Evolutionary conservation across 1,140 invertebrate species (phyloP).

Genomic region (Mesaphorura yosii): DNA sequence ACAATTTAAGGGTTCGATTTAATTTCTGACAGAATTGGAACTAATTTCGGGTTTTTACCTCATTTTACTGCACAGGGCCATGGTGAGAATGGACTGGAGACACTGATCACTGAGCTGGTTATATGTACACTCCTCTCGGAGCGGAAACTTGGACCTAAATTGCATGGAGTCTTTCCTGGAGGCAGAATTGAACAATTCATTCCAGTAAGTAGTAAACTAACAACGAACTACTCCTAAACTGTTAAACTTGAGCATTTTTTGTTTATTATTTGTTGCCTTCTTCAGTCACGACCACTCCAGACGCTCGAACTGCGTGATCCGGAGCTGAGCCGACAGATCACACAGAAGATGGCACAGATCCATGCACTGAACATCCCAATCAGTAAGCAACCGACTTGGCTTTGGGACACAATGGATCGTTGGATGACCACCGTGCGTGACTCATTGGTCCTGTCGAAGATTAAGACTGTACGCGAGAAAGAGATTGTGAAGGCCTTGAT

Average conservation of each 20-base stretch:
- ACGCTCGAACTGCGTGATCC: constrained; percentile 66
- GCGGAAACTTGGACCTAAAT: constrained; percentile 77
- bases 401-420: constrained; percentile 71
- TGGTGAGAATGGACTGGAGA: constrained; percentile 67
- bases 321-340: constrained; percentile 64
- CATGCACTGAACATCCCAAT: constrained; percentile 86
- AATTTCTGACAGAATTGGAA: too few species aligned
- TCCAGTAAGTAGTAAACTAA: constrained; percentile 47
- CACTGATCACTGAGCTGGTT: constrained; percentile 84
- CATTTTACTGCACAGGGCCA: constrained; percentile 28
- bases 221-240: too few species aligned
- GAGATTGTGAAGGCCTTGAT: constrained; percentile 22
- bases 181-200: constrained; percentile 95
- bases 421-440: constrained; percentile 38
- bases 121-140: constrained; percentile 90
- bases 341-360: constrained; percentile 80
- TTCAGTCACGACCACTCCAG: constrained; percentile 64
- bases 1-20: too few species aligned
- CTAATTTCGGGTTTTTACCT: too few species aligned
- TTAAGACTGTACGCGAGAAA: constrained; percentile 27
- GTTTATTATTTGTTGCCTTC: constrained; percentile 4
- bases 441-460: constrained; percentile 29
- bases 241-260: too few species aligned
- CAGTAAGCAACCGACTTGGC: constrained; percentile 83
- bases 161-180: constrained; percentile 90